Conservation (phyloP, 2,113 vertebrate species). For the Thamnophis sirtalis region DNA sequence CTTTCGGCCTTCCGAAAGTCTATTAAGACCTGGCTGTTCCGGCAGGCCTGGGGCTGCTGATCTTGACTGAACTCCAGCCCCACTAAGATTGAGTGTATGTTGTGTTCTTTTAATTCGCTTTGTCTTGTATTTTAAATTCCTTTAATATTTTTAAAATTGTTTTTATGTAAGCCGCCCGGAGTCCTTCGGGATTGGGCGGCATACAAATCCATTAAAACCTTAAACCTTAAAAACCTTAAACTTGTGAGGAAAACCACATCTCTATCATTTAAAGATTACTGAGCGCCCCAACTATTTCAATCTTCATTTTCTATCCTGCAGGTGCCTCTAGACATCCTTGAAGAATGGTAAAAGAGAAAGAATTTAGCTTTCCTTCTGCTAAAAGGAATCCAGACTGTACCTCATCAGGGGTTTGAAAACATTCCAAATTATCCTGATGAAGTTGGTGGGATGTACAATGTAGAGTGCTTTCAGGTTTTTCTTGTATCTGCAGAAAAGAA, state of each 20-base stretch:
- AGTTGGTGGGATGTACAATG: slow-evolving; percentile 84
- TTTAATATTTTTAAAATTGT: no score
- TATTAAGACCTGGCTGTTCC: no score
- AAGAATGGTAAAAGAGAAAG: slow-evolving; percentile 17
- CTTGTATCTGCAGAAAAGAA: slow-evolving; percentile 74
- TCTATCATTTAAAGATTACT: neutral
- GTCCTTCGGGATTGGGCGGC: no score
- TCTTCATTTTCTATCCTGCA: slow-evolving; percentile 25
- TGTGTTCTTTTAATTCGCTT: no score
- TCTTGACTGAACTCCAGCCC: no score
- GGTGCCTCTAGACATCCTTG: slow-evolving; percentile 27
- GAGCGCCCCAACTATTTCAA: neutral
- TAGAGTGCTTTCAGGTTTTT: slow-evolving; percentile 87
- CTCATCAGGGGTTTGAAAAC: slow-evolving; percentile 86
- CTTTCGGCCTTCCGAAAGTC: no score
- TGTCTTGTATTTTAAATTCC: no score
- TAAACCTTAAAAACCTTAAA: no score
- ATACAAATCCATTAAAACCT: no score
- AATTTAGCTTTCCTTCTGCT: slow-evolving; percentile 27
- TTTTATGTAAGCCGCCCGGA: no score
- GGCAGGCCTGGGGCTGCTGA: no score
- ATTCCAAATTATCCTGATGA: slow-evolving; percentile 83
- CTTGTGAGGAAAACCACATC: neutral
- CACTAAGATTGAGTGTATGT: no score
- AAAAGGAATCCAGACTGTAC: slow-evolving; percentile 52